Evolutionary conservation across 1,140 invertebrate genomes (phyloP), one percentile per base, ranked within the genome.

Genomic region (Camponotus pennsylvanicus): DNA sequence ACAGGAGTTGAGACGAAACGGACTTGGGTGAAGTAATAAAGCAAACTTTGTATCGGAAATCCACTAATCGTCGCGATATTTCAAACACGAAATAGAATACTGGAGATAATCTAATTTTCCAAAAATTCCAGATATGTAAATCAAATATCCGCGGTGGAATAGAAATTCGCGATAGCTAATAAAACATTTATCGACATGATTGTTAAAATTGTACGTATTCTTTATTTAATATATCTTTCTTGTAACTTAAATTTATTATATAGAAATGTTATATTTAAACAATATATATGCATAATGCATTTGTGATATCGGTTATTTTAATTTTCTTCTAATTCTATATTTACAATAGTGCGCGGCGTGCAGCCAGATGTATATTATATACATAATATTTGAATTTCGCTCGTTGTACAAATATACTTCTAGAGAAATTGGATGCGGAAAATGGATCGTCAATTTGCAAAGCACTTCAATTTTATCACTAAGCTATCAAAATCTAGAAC

Each of bases 391-490:
- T 73, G 18, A 45, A 71, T 71, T 83, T 55, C 52, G 18, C 27
- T 61, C 49, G 63, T 61, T 49, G 79, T 13, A 21, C 34, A 61
- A 49, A 75, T 83, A 52, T 52, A 83, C n/a, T 73, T 83, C 34
- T 61, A 32, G 40, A 55, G 45, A 83, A 61, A 83, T 83, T 83
- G 55, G 13, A 82, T 61, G 37, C 27, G 18, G 55, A 4, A 40
- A 73, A 49, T 40, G 79, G 40, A 73, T 37, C 18, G 37, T 82
- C 79, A 83, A 83, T 83, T 83, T 83, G 73, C 79, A 37, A 75
- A 75, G 42, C 79, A 73, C 79, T 83, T 49, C 55, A 83, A 75
- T n/a, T 49, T 73, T 83, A 75, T 82, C 55, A 73, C 52, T 45
- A 34, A 32, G 11, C 67, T 59, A 70, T 61, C 40, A 83, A n/a